Percentiles rank a stretch among this genome's conserved stretches.
Evolutionary conservation across 2,888 invertebrate genomes (phyloP).

Genomic region (Ectemnius cavifrons): DNA sequence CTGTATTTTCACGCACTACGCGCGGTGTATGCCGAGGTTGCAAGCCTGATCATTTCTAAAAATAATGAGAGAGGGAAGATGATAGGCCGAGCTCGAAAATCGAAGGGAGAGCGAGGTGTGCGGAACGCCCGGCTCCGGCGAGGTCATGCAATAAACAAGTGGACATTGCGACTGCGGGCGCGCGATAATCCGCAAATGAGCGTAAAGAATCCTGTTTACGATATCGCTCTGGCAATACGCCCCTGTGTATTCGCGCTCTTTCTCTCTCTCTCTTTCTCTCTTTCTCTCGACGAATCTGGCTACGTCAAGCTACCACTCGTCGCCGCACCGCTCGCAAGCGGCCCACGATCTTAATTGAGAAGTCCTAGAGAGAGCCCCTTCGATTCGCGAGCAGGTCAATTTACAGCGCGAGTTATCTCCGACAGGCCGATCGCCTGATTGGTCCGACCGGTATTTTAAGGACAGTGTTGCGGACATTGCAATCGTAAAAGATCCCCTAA

Average conservation of each 20-base stretch:
- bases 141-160: constrained; percentile 51
- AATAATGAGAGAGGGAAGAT: constrained; percentile 37
- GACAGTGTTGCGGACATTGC: constrained; percentile 37
- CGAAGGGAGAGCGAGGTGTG: constrained; percentile 36
- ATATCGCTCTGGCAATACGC: constrained; percentile 40
- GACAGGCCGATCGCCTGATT: constrained; percentile 21
- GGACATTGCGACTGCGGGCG: constrained; percentile 40
- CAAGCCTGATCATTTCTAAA: constrained; percentile 38
- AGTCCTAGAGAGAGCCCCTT: constrained; percentile 41
- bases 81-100: constrained; percentile 9
- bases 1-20: constrained; percentile 18
- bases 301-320: too few relatives aligned
- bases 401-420: constrained; percentile 28
- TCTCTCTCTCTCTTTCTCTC: too few relatives aligned
- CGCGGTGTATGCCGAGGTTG: constrained; percentile 12
- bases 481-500: constrained; percentile 47
- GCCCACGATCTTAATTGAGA: constrained; percentile 51
- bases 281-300: too few relatives aligned
- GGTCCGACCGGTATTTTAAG: constrained; percentile 1
- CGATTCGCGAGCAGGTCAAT: constrained; percentile 40
- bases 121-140: constrained; percentile 18
- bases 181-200: constrained; percentile 46
- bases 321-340: constrained; percentile 7
- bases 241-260: too few relatives aligned
- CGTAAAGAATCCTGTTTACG: constrained; percentile 63